Conservation (phyloP, 2,797 vertebrate genomes). For the Micrastur ruficollis region DNA sequence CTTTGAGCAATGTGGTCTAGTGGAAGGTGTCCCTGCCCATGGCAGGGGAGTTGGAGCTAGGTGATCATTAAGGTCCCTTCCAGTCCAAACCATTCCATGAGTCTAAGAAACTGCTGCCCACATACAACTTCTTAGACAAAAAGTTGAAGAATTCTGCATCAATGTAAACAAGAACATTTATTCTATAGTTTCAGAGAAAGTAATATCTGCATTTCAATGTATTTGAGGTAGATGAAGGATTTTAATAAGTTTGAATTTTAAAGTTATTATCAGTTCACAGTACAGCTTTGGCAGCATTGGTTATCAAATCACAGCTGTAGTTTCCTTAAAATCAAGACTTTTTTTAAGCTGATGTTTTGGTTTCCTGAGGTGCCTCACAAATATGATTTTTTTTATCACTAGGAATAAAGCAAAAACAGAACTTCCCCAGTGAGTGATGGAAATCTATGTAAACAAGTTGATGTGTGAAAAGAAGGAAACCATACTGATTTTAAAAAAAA, state of each 20-base stretch:
- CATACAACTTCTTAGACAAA: background rate
- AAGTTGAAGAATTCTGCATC: background rate
- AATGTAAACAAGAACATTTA: background rate
- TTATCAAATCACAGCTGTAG: background rate
- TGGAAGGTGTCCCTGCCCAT: background rate
- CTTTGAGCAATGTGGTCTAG: background rate
- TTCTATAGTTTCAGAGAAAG: background rate
- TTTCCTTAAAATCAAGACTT: background rate
- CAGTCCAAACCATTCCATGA: background rate
- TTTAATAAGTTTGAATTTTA: background rate
- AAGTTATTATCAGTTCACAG: background rate
- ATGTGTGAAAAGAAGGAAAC: background rate
- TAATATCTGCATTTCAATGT: background rate
- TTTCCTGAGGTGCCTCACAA: background rate
- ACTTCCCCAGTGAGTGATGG: background rate
- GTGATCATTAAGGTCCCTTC: background rate
- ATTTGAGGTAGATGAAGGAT: background rate
- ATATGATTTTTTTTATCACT: background rate
- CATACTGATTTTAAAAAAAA: background rate
- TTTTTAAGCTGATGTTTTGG: background rate
- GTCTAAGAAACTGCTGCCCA: background rate
- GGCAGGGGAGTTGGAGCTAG: background rate
- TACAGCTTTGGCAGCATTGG: background rate
- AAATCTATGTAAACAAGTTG: background rate
- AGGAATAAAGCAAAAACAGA: background rate